These are phyloP conservation scores for Caenorhabditis brenneri DNA, from an alignment of 1,140 invertebrate species.

Conservation along the genomic window DNA sequence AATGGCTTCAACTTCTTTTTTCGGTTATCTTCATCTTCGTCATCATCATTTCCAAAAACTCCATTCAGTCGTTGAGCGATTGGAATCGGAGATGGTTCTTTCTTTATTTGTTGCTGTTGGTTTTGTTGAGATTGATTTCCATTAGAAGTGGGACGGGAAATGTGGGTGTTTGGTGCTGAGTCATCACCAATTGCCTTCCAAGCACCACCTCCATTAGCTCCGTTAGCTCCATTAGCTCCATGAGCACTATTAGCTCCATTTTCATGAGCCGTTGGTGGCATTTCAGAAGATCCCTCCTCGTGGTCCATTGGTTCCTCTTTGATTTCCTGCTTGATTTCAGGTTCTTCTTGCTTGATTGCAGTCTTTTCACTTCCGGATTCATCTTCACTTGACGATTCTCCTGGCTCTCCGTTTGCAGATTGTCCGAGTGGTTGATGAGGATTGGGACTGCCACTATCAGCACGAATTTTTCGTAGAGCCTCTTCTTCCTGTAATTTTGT, in stretches of 20 bases:
- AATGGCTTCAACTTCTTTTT: slow-evolving; percentile 60
- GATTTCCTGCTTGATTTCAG: background rate
- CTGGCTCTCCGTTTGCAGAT: background rate
- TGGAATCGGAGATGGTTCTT: background rate
- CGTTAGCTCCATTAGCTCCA: background rate
- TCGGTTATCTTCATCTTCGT: slow-evolving; percentile 41
- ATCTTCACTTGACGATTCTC: slow-evolving; percentile 15
- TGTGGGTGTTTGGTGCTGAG: background rate
- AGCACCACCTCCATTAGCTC: background rate
- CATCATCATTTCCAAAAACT: slow-evolving; percentile 58
- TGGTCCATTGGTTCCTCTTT: background rate
- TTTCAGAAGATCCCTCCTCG: background rate
- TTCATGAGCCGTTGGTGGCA: too few relatives aligned
- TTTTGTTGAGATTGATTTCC: background rate
- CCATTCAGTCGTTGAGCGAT: slow-evolving; percentile 43
- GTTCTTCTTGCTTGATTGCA: background rate
- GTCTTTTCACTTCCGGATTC: slow-evolving; percentile 3
- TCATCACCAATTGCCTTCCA: slow-evolving; percentile 10
- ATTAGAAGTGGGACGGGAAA: background rate
- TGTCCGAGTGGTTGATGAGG: slow-evolving; percentile 56
- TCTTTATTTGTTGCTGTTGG: background rate
- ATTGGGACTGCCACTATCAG: slow-evolving; percentile 57
- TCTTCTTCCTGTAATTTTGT: slow-evolving; percentile 49
- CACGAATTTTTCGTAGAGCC: slow-evolving; percentile 50
- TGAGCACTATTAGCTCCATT: background rate